phyloP scores from a whole-genome alignment of 2,113 vertebrate genomes.

The Rhinoderma darwinii region DNA sequence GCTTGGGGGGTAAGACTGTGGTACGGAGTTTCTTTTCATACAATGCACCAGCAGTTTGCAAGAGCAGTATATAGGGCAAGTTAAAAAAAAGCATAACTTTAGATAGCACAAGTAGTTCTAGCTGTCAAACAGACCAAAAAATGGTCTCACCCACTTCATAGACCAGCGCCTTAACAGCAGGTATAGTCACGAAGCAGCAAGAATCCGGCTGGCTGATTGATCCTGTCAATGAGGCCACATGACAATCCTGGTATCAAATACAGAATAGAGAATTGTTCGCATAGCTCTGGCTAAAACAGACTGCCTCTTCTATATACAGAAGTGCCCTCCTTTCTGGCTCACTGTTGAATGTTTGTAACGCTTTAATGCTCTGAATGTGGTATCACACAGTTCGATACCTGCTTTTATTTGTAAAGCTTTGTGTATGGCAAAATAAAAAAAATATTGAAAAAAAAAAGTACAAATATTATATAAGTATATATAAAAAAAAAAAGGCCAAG shows the following conservation, averaged over 20 bases:
- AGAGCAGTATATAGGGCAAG: background rate
- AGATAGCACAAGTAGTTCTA: slow-evolving; percentile 37
- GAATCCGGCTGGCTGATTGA: background rate
- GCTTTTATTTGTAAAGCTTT: slow-evolving; percentile 54
- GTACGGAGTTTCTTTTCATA: slow-evolving; percentile 7
- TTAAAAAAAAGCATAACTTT: background rate
- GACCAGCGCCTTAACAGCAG: slow-evolving; percentile 35
- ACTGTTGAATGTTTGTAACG: slow-evolving; percentile 56
- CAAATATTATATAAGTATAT: slow-evolving; percentile 50
- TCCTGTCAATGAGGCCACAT: background rate
- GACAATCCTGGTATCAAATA: slow-evolving; percentile 34
- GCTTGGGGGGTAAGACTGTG: background rate
- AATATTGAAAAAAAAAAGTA: slow-evolving; percentile 21
- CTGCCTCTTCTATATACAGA: slow-evolving; percentile 35
- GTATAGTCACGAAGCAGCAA: slow-evolving; percentile 1
- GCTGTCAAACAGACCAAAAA: slow-evolving; percentile 22
- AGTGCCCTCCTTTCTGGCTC: slow-evolving; percentile 41
- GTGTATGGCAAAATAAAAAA: slow-evolving; percentile 55
- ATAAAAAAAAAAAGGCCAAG: slow-evolving; percentile 51
- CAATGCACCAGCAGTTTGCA: slow-evolving; percentile 27
- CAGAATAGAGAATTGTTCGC: background rate
- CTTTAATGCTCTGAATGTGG: slow-evolving; percentile 51
- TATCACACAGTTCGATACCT: slow-evolving; percentile 51
- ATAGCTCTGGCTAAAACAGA: slow-evolving; percentile 1
- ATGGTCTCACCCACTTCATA: slow-evolving; percentile 26